These are phyloP conservation scores for Amphiura filiformis DNA, from an alignment of 35 echinoderm and acorn worm species.

Conservation along the genomic window DNA sequence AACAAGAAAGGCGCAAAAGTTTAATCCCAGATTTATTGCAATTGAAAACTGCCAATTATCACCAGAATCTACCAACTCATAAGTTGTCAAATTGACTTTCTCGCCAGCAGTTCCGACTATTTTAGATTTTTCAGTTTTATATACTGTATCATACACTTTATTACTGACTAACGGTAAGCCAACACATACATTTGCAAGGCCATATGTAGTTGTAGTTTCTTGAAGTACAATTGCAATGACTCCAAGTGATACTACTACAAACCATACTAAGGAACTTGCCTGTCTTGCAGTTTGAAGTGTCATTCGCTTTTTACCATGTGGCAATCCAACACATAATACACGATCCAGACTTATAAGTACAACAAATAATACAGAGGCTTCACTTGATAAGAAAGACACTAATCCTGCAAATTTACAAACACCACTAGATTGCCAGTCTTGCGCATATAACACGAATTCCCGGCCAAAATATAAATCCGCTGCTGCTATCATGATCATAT, in stretches of 20 bases:
- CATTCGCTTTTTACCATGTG: constrained; percentile 14
- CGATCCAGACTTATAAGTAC: constrained; percentile 42
- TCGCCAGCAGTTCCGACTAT: background rate
- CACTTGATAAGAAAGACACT: constrained; percentile 37
- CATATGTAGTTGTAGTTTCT: constrained; percentile 14
- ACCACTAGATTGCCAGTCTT: constrained; percentile 32
- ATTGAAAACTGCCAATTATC: constrained; percentile 2
- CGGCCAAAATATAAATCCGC: constrained; percentile 18
- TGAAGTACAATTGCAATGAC: constrained; percentile 18
- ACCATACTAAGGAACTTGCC: background rate
- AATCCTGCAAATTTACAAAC: constrained; percentile 47
- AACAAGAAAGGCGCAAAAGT: background rate
- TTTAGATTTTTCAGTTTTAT: background rate
- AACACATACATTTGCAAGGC: constrained; percentile 56
- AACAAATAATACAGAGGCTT: constrained; percentile 42
- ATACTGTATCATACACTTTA: background rate
- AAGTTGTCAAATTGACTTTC: background rate
- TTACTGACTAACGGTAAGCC: constrained; percentile 44
- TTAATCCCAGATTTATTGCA: constrained; percentile 16
- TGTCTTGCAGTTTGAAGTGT: background rate
- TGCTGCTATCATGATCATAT: constrained; percentile 35
- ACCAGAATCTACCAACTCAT: background rate
- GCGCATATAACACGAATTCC: constrained; percentile 15
- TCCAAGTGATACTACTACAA: constrained; percentile 23
- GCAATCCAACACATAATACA: constrained; percentile 36